These are phyloP conservation scores for Drosophila gaucha DNA, from an alignment of 2,888 invertebrate genomes.

Conservation along the genomic window DNA sequence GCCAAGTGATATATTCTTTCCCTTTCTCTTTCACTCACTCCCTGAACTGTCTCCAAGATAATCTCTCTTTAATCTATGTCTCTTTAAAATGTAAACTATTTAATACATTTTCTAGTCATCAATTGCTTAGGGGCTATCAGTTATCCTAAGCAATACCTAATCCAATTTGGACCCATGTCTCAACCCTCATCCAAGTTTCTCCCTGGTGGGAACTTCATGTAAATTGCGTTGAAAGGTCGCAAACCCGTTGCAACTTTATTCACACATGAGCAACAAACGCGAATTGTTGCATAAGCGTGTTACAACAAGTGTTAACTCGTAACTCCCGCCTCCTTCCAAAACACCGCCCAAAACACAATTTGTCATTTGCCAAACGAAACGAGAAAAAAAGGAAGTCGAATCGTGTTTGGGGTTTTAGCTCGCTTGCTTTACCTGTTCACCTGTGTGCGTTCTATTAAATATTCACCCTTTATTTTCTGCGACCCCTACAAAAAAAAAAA, in stretches of 20 bases:
- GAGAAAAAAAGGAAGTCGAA: conserved; percentile 20
- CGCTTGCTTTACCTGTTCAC: conserved; percentile 32
- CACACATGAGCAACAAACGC: conserved; percentile 18
- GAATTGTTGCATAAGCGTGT: conserved; percentile 40
- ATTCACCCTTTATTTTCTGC: conserved; percentile 66
- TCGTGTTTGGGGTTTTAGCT: conserved; percentile 8
- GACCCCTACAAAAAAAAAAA: too few relatives aligned
- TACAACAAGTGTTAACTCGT: conserved; percentile 71
- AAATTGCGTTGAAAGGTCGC: conserved; percentile 74
- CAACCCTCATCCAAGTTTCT: conserved; percentile 34
- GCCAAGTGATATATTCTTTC: conserved; percentile 3
- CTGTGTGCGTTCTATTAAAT: conserved; percentile 67
- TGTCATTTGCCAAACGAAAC: conserved; percentile 67
- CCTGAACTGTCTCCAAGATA: neutral
- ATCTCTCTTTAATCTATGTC: too few relatives aligned
- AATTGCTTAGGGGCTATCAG: neutral
- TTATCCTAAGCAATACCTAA: neutral
- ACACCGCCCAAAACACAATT: conserved; percentile 56
- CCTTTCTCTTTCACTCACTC: neutral
- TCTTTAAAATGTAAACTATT: conserved; percentile 3
- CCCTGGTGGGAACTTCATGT: conserved; percentile 61
- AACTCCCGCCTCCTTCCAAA: neutral
- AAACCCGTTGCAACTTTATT: conserved; percentile 43
- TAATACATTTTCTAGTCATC: conserved; percentile 8
- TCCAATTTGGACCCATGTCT: neutral